phyloP scores from a whole-genome alignment of 1,140 invertebrate species.

The Copidosoma floridanum region DNA sequence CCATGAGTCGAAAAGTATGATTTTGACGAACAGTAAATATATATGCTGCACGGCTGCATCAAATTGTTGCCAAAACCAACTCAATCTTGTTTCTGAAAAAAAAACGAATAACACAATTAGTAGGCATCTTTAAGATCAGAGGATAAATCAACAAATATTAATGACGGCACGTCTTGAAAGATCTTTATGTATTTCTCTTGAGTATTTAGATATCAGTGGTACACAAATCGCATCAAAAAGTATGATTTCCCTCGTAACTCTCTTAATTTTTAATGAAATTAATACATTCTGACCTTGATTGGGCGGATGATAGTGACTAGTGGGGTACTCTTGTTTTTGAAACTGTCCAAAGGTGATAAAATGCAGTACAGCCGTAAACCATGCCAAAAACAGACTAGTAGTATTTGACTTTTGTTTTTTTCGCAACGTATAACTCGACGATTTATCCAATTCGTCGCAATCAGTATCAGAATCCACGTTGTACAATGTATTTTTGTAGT shows the following conservation, averaged over 20 bases:
- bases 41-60: conserved; percentile 37
- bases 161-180: too few relatives aligned
- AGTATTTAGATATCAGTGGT: too few relatives aligned
- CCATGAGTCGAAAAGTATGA: conserved; percentile 49
- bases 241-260: too few relatives aligned
- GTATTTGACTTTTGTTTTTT: conserved; percentile 30
- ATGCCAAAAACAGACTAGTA: conserved; percentile 23
- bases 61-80: conserved; percentile 29
- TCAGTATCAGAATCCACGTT: conserved; percentile 45
- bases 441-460: conserved; percentile 34
- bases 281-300: conserved; percentile 34
- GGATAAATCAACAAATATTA: background rate
- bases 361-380: conserved; percentile 31
- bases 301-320: conserved; percentile 36
- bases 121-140: background rate
- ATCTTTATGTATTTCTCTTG: too few relatives aligned
- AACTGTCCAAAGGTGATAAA: conserved; percentile 38
- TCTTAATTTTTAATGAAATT: background rate
- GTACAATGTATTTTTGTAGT: conserved; percentile 7
- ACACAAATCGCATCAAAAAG: too few relatives aligned
- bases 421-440: conserved; percentile 14
- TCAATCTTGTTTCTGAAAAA: conserved; percentile 41
- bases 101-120: background rate
- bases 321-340: conserved; percentile 28
- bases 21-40: conserved; percentile 43